These are phyloP conservation scores for Mechanitis messenoides DNA, from an alignment of 2,888 invertebrate species.

Conservation along the genomic window DNA sequence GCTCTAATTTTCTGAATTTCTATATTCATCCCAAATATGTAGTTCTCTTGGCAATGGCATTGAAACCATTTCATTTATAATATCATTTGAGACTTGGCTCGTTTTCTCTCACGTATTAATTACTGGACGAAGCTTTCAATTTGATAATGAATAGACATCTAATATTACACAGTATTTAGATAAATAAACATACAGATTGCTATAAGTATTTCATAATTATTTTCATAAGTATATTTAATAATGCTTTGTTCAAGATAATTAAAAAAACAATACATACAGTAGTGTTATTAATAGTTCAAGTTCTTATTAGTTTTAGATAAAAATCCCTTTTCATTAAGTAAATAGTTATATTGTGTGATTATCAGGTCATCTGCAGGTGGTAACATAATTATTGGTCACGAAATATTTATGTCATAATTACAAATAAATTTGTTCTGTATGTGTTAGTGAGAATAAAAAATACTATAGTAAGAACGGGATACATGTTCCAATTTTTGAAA, in stretches of 20 bases:
- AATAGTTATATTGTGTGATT: conserved; percentile 33
- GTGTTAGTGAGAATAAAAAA: background rate
- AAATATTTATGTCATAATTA: conserved; percentile 11
- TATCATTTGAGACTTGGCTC: conserved; percentile 24
- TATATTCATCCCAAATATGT: conserved; percentile 6
- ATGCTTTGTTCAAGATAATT: too few relatives aligned
- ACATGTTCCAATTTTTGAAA: too few relatives aligned
- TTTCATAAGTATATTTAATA: background rate
- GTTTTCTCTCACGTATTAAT: conserved; percentile 24
- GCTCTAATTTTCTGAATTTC: background rate
- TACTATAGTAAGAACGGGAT: too few relatives aligned
- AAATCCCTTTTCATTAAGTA: conserved; percentile 28
- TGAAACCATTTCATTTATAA: conserved; percentile 19
- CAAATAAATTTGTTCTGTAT: background rate
- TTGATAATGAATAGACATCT: background rate
- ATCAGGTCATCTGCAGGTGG: conserved; percentile 25
- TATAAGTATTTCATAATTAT: background rate
- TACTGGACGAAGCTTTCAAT: conserved; percentile 15
- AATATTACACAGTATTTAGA: background rate
- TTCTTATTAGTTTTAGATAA: too few relatives aligned
- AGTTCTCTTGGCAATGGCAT: conserved; percentile 22
- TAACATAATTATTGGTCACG: conserved; percentile 9
- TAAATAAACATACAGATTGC: background rate
- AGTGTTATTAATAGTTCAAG: too few relatives aligned
- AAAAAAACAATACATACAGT: too few relatives aligned